Percentiles rank a stretch among this genome's conserved stretches.
These are phyloP conservation scores for Ridgeia piscesae DNA, from an alignment of 1,140 invertebrate genomes.

Conservation along the genomic window DNA sequence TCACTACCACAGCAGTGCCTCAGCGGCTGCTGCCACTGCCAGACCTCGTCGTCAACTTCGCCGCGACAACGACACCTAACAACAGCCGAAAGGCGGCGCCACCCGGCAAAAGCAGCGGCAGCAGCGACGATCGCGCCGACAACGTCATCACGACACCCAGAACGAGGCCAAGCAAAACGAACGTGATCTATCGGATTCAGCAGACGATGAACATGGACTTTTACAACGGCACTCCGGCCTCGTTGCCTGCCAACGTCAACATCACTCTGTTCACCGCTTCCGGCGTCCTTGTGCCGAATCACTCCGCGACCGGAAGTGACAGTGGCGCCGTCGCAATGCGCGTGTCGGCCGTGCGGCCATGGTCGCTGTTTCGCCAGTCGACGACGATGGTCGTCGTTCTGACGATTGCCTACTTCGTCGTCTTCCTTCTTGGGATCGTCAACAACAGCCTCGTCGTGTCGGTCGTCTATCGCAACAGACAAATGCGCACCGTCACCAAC, in stretches of 20 bases:
- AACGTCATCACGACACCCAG: not conserved
- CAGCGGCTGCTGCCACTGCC: not conserved
- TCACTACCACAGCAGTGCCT: not conserved
- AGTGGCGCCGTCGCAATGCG: not conserved
- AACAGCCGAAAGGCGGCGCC: not conserved
- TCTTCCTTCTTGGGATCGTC: conserved; percentile 82
- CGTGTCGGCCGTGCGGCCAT: not conserved
- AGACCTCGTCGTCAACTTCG: not conserved
- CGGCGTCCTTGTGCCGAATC: not conserved
- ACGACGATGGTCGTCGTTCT: conserved; percentile 21
- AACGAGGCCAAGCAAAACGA: not conserved
- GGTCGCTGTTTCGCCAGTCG: conserved; percentile 69
- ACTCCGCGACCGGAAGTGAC: not conserved
- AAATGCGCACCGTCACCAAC: conserved; percentile 74
- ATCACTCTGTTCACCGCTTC: not conserved
- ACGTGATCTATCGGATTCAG: not conserved
- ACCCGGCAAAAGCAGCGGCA: no score
- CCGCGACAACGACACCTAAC: not conserved
- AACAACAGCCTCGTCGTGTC: conserved; percentile 88
- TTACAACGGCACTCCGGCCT: not conserved
- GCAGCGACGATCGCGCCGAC: no score
- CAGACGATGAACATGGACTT: not conserved
- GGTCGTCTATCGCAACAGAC: conserved; percentile 81
- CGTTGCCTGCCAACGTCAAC: not conserved
- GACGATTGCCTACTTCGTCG: conserved; percentile 73